A percentile compares a stretch with the other conserved stretches of the same genome.
phyloP scores from a whole-genome alignment of 1,140 invertebrate species.

The Leptinotarsa defecta region DNA sequence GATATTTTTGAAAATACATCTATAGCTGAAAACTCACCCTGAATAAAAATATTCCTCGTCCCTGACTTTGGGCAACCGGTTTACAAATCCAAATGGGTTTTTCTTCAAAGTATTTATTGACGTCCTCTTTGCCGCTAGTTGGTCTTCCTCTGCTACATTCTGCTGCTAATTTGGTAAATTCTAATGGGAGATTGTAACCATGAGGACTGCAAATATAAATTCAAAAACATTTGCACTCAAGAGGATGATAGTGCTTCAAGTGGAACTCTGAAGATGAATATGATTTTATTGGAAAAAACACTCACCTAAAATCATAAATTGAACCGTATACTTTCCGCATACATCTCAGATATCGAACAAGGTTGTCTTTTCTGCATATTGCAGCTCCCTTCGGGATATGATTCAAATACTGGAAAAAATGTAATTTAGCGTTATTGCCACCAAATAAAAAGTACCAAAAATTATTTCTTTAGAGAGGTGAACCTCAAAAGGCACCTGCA shows the following conservation, averaged over 20 bases:
- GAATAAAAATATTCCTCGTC: constrained; percentile 81
- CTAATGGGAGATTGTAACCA: constrained; percentile 80
- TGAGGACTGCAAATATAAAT: constrained; percentile 64
- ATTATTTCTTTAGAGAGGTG: no score
- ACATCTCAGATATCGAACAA: constrained; percentile 76
- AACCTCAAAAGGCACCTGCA: no score
- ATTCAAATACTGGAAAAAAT: constrained; percentile 73
- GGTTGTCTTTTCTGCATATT: constrained; percentile 80
- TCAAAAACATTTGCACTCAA: neutral
- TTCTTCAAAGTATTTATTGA: constrained; percentile 52
- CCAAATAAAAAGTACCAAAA: no score
- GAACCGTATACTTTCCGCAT: constrained; percentile 81
- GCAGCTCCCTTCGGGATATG: constrained; percentile 81
- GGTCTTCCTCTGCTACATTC: constrained; percentile 66
- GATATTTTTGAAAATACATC: no score
- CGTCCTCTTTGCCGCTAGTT: constrained; percentile 42
- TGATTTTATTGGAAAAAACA: neutral
- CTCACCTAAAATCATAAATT: constrained; percentile 82
- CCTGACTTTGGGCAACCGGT: constrained; percentile 82
- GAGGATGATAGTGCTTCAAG: neutral
- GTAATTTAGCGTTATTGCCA: no score
- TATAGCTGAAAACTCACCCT: constrained; percentile 61
- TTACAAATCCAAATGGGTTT: constrained; percentile 82
- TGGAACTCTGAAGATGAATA: no score
- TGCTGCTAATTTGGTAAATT: constrained; percentile 81